Conservation (phyloP, 2,888 invertebrate species). For the Dexiosoma caninum region DNA sequence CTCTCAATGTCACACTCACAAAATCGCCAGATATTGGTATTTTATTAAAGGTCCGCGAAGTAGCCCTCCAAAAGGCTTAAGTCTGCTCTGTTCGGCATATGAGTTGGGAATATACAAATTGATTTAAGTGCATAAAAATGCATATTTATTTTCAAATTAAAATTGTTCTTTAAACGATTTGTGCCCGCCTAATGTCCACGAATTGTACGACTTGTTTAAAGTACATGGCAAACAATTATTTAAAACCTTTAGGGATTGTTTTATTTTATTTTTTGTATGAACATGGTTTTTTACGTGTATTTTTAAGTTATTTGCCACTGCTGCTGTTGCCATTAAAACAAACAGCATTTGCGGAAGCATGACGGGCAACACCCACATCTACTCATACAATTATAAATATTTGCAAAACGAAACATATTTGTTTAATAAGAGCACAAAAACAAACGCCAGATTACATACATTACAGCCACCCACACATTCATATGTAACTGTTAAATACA, state of each 20-base stretch:
- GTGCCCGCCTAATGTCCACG: constrained; percentile 18
- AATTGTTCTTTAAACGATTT: too few relatives aligned
- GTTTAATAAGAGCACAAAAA: neutral
- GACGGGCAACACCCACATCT: constrained; percentile 55
- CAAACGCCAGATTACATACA: too few relatives aligned
- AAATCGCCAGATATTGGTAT: too few relatives aligned
- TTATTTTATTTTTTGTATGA: neutral
- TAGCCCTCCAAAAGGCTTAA: too few relatives aligned
- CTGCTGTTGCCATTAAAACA: constrained; percentile 54
- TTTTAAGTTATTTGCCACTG: constrained; percentile 46
- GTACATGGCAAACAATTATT: constrained; percentile 44
- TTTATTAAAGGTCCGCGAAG: too few relatives aligned
- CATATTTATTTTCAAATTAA: too few relatives aligned
- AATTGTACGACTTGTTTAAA: neutral
- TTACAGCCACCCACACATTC: neutral
- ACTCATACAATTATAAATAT: constrained; percentile 9
- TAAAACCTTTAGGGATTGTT: constrained; percentile 55
- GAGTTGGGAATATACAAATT: too few relatives aligned
- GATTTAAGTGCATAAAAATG: too few relatives aligned
- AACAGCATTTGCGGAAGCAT: constrained; percentile 55
- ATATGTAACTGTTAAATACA: constrained; percentile 9
- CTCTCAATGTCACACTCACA: too few relatives aligned
- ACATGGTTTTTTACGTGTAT: constrained; percentile 23
- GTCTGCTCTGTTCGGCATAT: too few relatives aligned
- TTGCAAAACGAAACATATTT: constrained; percentile 22